A percentile compares a stretch with the other conserved stretches of the same genome.
phyloP scores from a whole-genome alignment of 2,797 vertebrate genomes.

The Rousettus madagascariensis region DNA sequence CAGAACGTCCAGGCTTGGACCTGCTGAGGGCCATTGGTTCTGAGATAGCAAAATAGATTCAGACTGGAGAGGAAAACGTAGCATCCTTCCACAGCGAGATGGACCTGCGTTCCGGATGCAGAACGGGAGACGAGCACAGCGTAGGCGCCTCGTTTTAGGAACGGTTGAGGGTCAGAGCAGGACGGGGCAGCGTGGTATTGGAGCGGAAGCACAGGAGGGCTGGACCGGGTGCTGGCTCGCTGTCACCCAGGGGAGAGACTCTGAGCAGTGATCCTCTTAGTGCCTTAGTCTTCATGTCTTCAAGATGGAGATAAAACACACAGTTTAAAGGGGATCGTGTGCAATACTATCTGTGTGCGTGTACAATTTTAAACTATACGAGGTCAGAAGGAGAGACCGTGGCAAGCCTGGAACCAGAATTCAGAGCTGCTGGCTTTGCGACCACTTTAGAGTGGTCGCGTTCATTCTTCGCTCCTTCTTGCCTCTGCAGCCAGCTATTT shows the following conservation, averaged over 20 bases:
- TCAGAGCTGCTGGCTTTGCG: neutral
- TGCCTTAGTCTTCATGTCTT: neutral
- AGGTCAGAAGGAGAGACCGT: neutral
- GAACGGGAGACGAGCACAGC: neutral
- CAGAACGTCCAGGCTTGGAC: neutral
- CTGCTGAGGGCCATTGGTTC: neutral
- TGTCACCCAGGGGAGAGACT: neutral
- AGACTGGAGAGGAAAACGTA: fast-evolving
- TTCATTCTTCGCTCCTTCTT: neutral
- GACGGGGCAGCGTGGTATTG: no score
- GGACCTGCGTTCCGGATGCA: neutral
- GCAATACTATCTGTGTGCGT: no score
- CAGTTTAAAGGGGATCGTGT: neutral
- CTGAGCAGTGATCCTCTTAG: neutral
- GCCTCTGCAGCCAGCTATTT: slow-evolving; percentile 22
- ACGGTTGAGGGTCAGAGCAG: neutral
- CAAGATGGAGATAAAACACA: neutral
- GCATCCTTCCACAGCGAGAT: neutral
- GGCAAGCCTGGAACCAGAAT: fast-evolving
- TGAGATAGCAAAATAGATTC: neutral
- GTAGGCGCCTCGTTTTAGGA: neutral
- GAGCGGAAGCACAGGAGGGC: neutral
- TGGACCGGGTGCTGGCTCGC: neutral
- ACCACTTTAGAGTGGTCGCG: neutral
- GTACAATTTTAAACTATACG: no score